Conservation (phyloP, 1,140 invertebrate genomes). For the Pteromalus puparum region DNA sequence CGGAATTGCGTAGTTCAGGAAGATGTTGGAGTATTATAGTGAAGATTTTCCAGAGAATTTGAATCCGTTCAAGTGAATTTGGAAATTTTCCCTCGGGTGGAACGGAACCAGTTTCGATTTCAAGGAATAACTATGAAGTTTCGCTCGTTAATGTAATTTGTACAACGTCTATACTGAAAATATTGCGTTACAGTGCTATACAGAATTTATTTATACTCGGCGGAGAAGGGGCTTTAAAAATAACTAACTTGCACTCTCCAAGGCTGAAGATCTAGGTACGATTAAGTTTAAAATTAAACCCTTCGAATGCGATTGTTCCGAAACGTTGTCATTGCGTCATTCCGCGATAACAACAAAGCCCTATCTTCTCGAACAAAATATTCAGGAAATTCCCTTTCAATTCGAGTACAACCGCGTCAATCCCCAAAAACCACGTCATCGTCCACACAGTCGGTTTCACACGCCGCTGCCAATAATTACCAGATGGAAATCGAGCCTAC, state of each 20-base stretch:
- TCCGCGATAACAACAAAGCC: too few species aligned
- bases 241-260: not conserved
- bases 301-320: too few species aligned
- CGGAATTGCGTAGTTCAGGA: too few species aligned
- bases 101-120: not conserved
- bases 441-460: too few species aligned
- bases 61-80: not conserved
- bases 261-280: not conserved
- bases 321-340: too few species aligned
- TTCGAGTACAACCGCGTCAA: too few species aligned
- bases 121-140: not conserved
- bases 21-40: too few species aligned
- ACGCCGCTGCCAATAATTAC: constrained; percentile 1
- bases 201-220: not conserved
- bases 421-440: too few species aligned
- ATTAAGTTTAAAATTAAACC: not conserved
- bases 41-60: not conserved
- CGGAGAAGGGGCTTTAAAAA: not conserved
- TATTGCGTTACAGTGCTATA: too few species aligned
- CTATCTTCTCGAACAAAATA: too few species aligned
- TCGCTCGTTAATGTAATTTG: not conserved
- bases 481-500: not conserved
- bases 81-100: too few species aligned
- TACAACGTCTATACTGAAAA: not conserved
- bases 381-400: too few species aligned